phyloP scores from a whole-genome alignment of 2,797 vertebrate genomes.

The Orientallactaga sibirica region DNA sequence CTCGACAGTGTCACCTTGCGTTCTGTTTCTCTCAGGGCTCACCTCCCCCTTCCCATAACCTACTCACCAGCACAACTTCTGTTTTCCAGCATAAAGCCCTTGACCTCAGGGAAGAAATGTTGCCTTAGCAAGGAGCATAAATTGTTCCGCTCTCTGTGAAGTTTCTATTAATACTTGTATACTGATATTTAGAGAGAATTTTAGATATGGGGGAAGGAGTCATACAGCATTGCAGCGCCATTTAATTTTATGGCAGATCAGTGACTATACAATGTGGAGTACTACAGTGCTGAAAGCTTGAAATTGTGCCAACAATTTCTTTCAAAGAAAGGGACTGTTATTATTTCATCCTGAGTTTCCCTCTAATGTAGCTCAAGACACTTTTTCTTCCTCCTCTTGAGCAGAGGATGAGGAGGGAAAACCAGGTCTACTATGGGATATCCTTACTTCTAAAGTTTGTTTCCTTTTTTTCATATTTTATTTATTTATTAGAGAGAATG shows the following conservation, averaged over 20 bases:
- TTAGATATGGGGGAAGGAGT: not conserved
- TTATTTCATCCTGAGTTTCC: slow-evolving; percentile 1
- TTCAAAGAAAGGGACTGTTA: slow-evolving; percentile 12
- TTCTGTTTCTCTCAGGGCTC: not conserved
- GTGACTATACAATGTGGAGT: not conserved
- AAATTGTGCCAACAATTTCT: slow-evolving; percentile 35
- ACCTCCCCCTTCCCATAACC: rapidly evolving
- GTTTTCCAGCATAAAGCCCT: not conserved
- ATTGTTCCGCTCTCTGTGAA: slow-evolving; percentile 47
- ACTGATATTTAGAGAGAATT: slow-evolving; percentile 59
- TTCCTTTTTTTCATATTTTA: too few relatives aligned
- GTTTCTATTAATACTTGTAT: slow-evolving; percentile 68
- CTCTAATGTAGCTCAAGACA: not conserved
- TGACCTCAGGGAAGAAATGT: slow-evolving; percentile 30
- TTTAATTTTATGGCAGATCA: slow-evolving; percentile 50
- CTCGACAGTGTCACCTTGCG: too few relatives aligned
- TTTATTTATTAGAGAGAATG: too few relatives aligned
- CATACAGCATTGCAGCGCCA: not conserved
- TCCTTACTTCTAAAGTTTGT: slow-evolving; percentile 26
- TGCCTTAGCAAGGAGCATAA: not conserved
- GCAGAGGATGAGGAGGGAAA: not conserved
- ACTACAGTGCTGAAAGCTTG: slow-evolving; percentile 2
- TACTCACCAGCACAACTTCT: not conserved
- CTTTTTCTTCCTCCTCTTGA: not conserved
- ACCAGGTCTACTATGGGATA: not conserved